Conservation (phyloP, 2,888 invertebrate genomes). For the Allolobophora icterica region DNA sequence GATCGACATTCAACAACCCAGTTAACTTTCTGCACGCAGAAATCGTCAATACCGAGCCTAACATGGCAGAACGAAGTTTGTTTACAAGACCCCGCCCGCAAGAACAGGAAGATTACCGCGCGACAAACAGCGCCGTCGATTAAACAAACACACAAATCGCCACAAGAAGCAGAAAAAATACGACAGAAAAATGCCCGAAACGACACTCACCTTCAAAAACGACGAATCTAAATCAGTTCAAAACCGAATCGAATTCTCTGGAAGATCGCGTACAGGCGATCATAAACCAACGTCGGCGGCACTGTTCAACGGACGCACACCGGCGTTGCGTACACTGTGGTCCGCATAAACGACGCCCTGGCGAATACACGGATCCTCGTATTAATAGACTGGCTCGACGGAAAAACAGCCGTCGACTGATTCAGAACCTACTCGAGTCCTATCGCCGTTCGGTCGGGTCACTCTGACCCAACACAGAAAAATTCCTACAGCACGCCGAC, state of each 20-base stretch:
- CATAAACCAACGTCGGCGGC: background rate
- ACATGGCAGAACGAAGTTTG: background rate
- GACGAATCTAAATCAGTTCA: background rate
- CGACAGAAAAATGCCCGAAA: background rate
- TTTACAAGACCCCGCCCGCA: background rate
- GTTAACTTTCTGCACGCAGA: background rate
- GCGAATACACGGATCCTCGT: background rate
- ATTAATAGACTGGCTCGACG: background rate
- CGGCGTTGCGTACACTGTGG: background rate
- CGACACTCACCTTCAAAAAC: background rate
- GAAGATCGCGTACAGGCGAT: background rate
- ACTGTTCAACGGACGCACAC: too few relatives aligned
- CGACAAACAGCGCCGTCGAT: background rate
- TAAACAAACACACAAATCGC: background rate
- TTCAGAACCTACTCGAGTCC: background rate
- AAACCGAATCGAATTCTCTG: background rate
- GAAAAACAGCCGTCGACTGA: background rate
- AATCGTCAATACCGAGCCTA: background rate
- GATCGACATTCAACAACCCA: background rate
- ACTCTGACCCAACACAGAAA: background rate
- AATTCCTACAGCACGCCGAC: background rate
- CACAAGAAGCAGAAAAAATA: too few relatives aligned
- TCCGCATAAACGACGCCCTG: background rate
- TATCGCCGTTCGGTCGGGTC: background rate
- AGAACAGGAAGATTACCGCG: background rate